Evolutionary conservation across 2,797 vertebrate species (phyloP).

Genomic region (Heliangelus exortis): DNA sequence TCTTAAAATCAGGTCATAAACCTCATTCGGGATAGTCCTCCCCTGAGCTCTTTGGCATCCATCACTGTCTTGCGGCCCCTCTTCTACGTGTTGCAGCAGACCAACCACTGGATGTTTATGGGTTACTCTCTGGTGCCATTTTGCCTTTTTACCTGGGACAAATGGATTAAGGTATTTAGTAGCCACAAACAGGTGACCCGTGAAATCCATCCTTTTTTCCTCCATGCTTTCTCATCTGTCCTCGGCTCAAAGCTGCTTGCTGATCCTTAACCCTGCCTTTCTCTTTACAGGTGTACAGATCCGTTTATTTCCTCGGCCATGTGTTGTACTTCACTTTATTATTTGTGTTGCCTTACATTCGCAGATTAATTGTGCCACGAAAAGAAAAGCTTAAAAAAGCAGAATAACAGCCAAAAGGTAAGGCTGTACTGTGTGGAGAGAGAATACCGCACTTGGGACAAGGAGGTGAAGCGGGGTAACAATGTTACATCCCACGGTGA

Average conservation of each 20-base stretch:
- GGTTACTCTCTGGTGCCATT: conserved; percentile 94
- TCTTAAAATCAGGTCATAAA: conserved; percentile 76
- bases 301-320: conserved; percentile 92
- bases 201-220: not conserved
- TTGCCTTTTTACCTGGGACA: conserved; percentile 96
- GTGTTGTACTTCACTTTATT: conserved; percentile 85
- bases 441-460: not conserved
- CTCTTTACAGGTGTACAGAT: conserved; percentile 88
- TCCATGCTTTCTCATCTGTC: fast-evolving
- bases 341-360: conserved; percentile 87
- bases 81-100: conserved; percentile 90
- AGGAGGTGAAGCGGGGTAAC: not conserved
- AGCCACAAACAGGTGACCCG: not conserved
- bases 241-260: not conserved
- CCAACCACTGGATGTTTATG: conserved; percentile 96
- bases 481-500: fast-evolving
- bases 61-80: conserved; percentile 82
- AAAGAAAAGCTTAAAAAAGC: conserved; percentile 83
- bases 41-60: conserved; percentile 80
- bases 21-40: conserved; percentile 87
- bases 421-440: not conserved
- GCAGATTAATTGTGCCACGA: conserved; percentile 88
- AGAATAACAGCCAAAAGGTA: conserved; percentile 75
- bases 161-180: conserved; percentile 91
- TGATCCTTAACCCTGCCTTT: not conserved